Evolutionary conservation across 2,113 vertebrate species (phyloP).

Genomic region (Brevimyrus niger): DNA sequence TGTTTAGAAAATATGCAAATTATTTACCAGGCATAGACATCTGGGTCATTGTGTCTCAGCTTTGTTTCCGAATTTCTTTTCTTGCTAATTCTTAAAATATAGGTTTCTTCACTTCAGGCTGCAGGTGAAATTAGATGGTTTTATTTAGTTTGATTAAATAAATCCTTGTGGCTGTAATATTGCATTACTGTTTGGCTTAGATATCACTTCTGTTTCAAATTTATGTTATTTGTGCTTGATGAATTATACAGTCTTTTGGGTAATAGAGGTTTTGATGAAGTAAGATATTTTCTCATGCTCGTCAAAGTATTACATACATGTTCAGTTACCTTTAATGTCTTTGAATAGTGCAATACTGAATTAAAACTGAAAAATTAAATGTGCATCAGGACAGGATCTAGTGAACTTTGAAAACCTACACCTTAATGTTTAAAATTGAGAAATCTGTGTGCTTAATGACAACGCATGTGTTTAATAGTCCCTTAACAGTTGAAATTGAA

Average conservation of each 20-base stretch:
- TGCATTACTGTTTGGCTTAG: constrained; percentile 17
- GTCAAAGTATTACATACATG: neutral
- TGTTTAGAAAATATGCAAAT: neutral
- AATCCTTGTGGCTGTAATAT: neutral
- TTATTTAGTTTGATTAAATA: constrained; percentile 12
- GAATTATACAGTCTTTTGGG: neutral
- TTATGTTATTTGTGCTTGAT: neutral
- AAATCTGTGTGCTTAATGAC: neutral
- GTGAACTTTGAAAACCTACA: neutral
- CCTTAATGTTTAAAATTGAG: neutral
- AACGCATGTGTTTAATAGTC: neutral
- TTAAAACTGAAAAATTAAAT: neutral
- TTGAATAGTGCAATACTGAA: neutral
- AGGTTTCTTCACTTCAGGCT: constrained; percentile 1
- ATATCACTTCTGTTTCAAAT: neutral
- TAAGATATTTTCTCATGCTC: neutral
- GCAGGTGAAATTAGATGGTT: neutral
- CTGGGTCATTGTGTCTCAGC: neutral
- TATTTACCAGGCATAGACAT: neutral
- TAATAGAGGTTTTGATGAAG: neutral
- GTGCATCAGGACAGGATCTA: neutral
- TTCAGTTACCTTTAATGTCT: neutral
- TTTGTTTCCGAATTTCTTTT: neutral
- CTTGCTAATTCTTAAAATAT: neutral
- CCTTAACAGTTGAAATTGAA: neutral